A percentile compares a stretch with the other conserved stretches of the same genome.
phyloP scores from a whole-genome alignment of 2,113 vertebrate species.

The Seriola dumerili region DNA sequence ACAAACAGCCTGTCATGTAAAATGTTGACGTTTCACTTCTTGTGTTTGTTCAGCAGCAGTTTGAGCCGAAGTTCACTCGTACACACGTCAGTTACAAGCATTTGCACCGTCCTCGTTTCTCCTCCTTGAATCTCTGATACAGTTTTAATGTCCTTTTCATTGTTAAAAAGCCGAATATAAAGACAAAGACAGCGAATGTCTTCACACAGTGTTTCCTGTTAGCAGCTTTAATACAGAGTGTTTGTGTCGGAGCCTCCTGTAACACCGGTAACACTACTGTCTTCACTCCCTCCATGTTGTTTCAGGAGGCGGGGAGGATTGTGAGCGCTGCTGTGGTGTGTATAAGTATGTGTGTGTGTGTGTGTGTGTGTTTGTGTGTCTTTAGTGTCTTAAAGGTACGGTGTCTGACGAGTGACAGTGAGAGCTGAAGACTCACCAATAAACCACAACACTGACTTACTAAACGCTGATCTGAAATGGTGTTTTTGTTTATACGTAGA shows the following conservation, averaged over 20 bases:
- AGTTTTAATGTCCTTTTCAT: too few relatives aligned
- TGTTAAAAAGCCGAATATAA: too few relatives aligned
- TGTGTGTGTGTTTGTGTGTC: not conserved
- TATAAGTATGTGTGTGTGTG: conserved; percentile 13
- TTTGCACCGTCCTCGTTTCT: too few relatives aligned
- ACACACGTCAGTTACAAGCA: too few relatives aligned
- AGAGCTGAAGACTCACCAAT: conserved; percentile 61
- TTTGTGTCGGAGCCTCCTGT: not conserved
- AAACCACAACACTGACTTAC: conserved; percentile 57
- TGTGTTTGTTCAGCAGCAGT: too few relatives aligned
- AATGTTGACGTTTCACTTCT: not conserved
- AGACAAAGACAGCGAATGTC: too few relatives aligned
- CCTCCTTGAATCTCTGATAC: too few relatives aligned
- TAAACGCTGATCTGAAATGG: not conserved
- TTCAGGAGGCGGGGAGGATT: not conserved
- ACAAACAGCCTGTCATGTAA: not conserved
- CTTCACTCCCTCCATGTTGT: not conserved
- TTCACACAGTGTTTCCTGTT: not conserved
- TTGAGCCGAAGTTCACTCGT: too few relatives aligned
- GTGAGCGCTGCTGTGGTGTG: not conserved
- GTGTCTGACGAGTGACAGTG: conserved; percentile 50
- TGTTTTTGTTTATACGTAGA: not conserved
- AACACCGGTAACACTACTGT: not conserved
- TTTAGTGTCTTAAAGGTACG: not conserved
- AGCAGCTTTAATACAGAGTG: not conserved